Base-by-base conservation (phyloP, 2,888 invertebrate genomes). In the Dicyrtomina minuta region DNA sequence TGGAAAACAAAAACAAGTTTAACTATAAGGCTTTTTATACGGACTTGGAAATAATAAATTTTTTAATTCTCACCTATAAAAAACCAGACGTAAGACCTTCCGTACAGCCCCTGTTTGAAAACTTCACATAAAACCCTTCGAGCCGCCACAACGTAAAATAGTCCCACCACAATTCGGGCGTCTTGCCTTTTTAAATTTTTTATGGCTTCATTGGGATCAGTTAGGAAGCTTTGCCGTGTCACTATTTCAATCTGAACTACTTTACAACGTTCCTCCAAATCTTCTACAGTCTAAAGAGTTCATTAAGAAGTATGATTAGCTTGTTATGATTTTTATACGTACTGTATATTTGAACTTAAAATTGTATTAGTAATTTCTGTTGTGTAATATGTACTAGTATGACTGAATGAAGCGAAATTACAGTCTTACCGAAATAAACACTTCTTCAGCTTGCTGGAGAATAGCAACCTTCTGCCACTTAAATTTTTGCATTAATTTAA, bases 91-190 rank as follows among this genome's bases (percentile, higher is more conserved):
- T 97, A 93, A 49, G 92, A 91, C 79, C 93, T 91, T 17, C 98
- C 99, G 81, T 92, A 98, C 24, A 99, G 85, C 72, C 90, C 89
- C 80, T 96, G 92, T 80, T 93, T 94, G 84, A 93, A 96, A 79
- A 96, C 90, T 83, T 98, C 96, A 82, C 99, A 99, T 22, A 99
- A 89, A 0, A 99, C 98, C 62, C 93, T 86, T 66, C 98, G 86
- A 0, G 99, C 99, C 53, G 96, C 96, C 8, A 95, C 96, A 70
- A 97, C 98, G 84, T 99, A 99, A 85, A 98, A 99, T 66, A 99
- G 86, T 0, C 98, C 99, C 27, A 99, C 95, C 77, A 99, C 96
- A 77, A 99, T 96, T 74, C 99, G 86, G 3, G 98, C 97, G 83
- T 99, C 98, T 82, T 97, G 97, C 74, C 94, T 86, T 46, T 84